Base-by-base conservation (phyloP, 30 jellyfish, hydroid and myxozoan species). In the Cassiopea xamachana region DNA sequence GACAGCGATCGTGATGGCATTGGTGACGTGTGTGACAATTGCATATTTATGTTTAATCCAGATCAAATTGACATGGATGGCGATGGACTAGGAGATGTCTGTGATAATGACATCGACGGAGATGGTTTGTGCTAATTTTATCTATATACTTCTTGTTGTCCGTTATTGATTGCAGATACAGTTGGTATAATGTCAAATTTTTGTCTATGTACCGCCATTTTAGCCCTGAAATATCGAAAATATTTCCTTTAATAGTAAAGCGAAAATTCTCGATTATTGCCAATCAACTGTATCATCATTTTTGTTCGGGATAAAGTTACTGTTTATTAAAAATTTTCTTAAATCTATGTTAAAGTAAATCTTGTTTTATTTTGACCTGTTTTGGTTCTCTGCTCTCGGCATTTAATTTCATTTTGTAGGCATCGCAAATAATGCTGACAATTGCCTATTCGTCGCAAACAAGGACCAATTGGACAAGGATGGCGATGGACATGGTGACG, bases 51-150 rank as follows among this genome's bases (percentile, higher is more conserved):
- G 55, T 71, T 16, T 46, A 92, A 92, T 70, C 83, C 96, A 5
- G 96, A 85, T 2, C 98, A 92, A 79, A 43, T 86, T 1, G 98
- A 92, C 77, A 81, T 85, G 88, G 98, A 92, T 49, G 64, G 77
- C 4, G 98, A 94, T 89, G 98, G 96, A 12, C 48, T 19, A 8
- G 98, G 98, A 14, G 98, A 94, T 62, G 82, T 86, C 8, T 94
- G 98, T 69, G 98, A 94, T 71, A 9, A 69, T 18, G 98, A 94
- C 59, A 73, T 94, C 14, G 98, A 94, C 73, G 98, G 98, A 55
- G 98, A 94, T 86, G 97, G 98, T 94, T n/a, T 62, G 98, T 73
- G 39, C 39, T 27, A 0, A 27, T 6, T 1, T 13, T 7, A 19
- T 1, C 8, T 58, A 1, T 13, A 16, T 7, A 19, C 8, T 9